Evolutionary conservation across 1,140 invertebrate genomes (phyloP).

Genomic region (Ooceraea biroi): DNA sequence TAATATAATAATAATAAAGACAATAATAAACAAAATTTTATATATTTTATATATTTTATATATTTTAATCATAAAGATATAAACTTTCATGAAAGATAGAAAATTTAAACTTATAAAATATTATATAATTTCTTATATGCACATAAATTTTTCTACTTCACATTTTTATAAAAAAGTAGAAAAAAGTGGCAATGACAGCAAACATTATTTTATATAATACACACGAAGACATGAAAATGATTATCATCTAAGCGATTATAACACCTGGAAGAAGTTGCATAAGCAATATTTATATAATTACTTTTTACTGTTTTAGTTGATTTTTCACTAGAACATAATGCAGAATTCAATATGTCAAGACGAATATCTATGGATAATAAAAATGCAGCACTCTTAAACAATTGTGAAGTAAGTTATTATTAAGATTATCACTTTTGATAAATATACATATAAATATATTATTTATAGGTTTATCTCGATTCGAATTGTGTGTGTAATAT

Average conservation of each 20-base stretch:
- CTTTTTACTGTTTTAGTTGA: conserved; percentile 32
- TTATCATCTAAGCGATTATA: too few relatives aligned
- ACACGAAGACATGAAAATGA: too few relatives aligned
- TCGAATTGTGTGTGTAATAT: conserved; percentile 69
- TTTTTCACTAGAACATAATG: background rate
- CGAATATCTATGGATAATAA: background rate
- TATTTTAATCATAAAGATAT: background rate
- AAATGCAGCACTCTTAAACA: conserved; percentile 1
- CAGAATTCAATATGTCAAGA: background rate
- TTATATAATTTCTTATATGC: too few relatives aligned
- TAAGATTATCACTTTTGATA: background rate
- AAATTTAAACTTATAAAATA: too few relatives aligned
- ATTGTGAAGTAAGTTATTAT: conserved; percentile 55
- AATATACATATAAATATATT: conserved; percentile 7
- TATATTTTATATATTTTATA: background rate
- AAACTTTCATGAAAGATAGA: background rate
- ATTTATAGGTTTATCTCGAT: conserved; percentile 75
- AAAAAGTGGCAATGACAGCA: too few relatives aligned
- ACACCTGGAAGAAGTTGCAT: background rate
- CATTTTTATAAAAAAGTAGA: too few relatives aligned
- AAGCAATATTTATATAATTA: background rate
- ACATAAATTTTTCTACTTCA: too few relatives aligned
- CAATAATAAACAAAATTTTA: too few relatives aligned
- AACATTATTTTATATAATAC: too few relatives aligned
- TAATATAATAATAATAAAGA: too few relatives aligned